Percentiles rank a stretch among this genome's conserved stretches.
Evolutionary conservation across 2,113 vertebrate species (phyloP).

Genomic region (Chrysochloris asiatica): DNA sequence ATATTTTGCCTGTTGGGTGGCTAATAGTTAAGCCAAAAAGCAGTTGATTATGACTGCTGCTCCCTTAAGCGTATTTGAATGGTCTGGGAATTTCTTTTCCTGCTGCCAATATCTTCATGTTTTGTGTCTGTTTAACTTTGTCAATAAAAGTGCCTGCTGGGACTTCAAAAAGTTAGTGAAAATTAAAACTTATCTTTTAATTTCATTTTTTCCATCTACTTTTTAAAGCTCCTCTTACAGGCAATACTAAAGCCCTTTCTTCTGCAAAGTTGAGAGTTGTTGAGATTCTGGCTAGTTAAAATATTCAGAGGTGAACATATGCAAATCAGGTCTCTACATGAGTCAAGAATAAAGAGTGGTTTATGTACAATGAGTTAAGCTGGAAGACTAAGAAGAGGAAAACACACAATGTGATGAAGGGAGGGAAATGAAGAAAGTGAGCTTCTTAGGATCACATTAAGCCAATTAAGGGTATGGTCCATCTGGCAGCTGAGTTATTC

Average conservation of each 20-base stretch:
- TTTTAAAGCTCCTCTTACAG: too few relatives aligned
- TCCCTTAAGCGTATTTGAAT: constrained; percentile 43
- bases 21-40: constrained; percentile 11
- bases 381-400: not conserved
- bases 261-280: not conserved
- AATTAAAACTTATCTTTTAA: too few relatives aligned
- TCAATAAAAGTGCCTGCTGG: too few relatives aligned
- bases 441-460: not conserved
- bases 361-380: not conserved
- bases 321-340: not conserved
- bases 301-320: not conserved
- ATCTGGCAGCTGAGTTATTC: not conserved
- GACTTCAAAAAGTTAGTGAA: too few relatives aligned
- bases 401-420: not conserved
- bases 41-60: not conserved
- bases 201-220: too few relatives aligned
- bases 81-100: constrained; percentile 1
- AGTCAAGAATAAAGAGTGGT: not conserved
- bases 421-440: not conserved
- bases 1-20: constrained; percentile 47
- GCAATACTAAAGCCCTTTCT: not conserved
- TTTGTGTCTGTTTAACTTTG: constrained; percentile 12
- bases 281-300: constrained; percentile 29
- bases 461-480: not conserved
- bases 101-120: constrained; percentile 45